Evolutionary conservation across 2,797 vertebrate species (phyloP), one percentile per base, ranked within the genome.

Genomic region (Brotula barbata): DNA sequence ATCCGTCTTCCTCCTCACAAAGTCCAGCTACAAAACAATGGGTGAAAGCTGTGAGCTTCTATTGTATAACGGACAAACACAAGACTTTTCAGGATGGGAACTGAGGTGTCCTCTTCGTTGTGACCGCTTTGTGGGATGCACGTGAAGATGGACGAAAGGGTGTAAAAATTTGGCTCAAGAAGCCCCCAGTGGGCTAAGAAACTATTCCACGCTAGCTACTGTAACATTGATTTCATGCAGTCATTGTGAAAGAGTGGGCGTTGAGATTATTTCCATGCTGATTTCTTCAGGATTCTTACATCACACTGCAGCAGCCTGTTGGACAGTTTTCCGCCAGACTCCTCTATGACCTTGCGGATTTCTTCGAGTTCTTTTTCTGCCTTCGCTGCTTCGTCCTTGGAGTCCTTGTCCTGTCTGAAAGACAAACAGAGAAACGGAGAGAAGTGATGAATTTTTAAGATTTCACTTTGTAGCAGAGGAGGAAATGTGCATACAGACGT

Each of bases 321-420:
- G 40, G 95, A 95, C 78, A 99, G 87, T 83, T 97, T 98, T 15
- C 96, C 96, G 44, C 92, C 92, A 0, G 96, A 98, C 59, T 98
- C 95, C 58, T 79, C 88, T 1, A 99, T 94, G 19, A 96, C 87
- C 43, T 94, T 95, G 81, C 94, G 94, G n/a, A 98, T 93, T 90
- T 95, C 94, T 81, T 95, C 92, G 7, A 95, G 91, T 2, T 99
- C 96, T 80, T 92, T 93, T 81, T 97, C 95, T 51, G 77, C 90
- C 71, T 90, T 94, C 55, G 90, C 85, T 13, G 86, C 92, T 60
- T 97, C 96, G 51, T 98, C 96, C 58, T 93, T 92, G 11, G 87
- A 75, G 58, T 96, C 95, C 84, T 90, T 96, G 73, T 97, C 96
- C 71, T 93, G 94, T 86, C 96, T 98, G 88, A 46, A 77, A 68